Percentiles rank a stretch among this genome's conserved stretches.
phyloP scores from a whole-genome alignment of 2,113 vertebrate genomes.

The Lophochroa leadbeateri region DNA sequence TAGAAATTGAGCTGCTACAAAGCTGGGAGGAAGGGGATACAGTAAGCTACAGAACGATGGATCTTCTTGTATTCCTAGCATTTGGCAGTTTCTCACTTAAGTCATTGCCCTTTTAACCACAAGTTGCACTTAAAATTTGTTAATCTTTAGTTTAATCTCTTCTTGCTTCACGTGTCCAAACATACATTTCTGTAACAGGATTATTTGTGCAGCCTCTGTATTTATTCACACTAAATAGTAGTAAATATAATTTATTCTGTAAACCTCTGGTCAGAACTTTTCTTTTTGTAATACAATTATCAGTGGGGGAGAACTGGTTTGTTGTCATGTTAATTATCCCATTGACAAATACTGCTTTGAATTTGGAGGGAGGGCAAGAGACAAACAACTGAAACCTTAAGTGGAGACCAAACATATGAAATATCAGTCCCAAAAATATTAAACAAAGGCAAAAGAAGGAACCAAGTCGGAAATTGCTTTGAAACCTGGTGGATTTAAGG shows the following conservation, averaged over 20 bases:
- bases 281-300: background rate
- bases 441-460: background rate
- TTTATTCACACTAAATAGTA: background rate
- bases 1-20: background rate
- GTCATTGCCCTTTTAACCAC: background rate
- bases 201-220: background rate
- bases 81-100: background rate
- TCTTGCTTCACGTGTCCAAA: background rate
- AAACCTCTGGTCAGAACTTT: background rate
- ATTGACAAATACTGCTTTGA: background rate
- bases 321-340: background rate
- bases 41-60: background rate
- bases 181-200: background rate
- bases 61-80: background rate
- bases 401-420: background rate
- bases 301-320: background rate
- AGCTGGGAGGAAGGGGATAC: background rate
- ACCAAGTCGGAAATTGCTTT: background rate
- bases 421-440: background rate
- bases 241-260: background rate
- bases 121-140: background rate
- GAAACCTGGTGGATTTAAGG: background rate
- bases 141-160: background rate
- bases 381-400: background rate
- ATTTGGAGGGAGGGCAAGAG: background rate